Conservation (phyloP, 2,797 vertebrate genomes). For the Phylloscopus collybita region DNA sequence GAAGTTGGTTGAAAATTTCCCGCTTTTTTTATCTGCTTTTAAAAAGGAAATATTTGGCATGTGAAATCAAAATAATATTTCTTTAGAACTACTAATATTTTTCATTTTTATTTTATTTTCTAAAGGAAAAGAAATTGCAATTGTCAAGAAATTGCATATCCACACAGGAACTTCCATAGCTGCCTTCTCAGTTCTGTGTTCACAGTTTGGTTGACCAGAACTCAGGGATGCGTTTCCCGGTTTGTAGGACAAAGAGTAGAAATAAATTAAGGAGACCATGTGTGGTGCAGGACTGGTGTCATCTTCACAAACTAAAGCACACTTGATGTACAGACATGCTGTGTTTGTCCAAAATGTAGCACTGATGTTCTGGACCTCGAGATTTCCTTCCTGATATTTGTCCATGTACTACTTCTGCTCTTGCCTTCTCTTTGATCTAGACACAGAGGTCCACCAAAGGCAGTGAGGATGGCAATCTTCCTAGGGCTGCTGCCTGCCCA, state of each 20-base stretch:
- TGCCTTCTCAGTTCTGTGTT: neutral
- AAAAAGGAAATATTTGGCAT: neutral
- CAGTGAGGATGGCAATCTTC: neutral
- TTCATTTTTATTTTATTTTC: neutral
- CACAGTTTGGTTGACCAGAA: neutral
- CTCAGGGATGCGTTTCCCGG: rapidly evolving
- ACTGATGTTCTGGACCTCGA: neutral
- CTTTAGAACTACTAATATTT: neutral
- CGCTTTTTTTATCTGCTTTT: neutral
- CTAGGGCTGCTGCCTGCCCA: neutral
- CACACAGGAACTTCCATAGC: rapidly evolving
- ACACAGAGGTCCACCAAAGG: neutral
- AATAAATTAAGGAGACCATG: neutral
- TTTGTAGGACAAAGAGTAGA: neutral
- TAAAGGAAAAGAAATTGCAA: neutral
- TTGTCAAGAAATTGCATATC: neutral
- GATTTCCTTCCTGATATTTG: neutral
- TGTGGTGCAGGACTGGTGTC: neutral
- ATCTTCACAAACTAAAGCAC: neutral
- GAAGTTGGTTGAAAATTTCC: neutral
- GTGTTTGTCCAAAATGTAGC: neutral
- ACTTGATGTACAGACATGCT: neutral
- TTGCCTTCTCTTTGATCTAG: neutral
- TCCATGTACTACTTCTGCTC: neutral
- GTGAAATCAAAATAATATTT: neutral